Percentiles rank a stretch among this genome's conserved stretches.
Evolutionary conservation across 2,797 vertebrate species (phyloP).

Genomic region (Podarcis siculus): DNA sequence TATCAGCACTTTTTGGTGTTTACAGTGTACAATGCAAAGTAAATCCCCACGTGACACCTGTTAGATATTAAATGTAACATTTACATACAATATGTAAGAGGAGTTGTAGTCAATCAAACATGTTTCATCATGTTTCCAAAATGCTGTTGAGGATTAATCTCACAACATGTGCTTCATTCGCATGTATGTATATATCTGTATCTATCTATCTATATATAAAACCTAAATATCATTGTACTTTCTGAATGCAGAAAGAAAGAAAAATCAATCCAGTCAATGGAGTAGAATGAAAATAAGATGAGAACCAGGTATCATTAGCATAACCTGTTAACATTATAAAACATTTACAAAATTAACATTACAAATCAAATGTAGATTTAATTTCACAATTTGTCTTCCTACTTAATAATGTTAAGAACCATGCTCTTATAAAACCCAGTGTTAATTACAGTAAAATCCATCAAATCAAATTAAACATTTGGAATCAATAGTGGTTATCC

Average conservation of each 20-base stretch:
- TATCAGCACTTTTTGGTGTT: too few species aligned
- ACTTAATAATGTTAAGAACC: constrained; percentile 74
- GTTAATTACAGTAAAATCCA: constrained; percentile 80
- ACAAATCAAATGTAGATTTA: constrained; percentile 71
- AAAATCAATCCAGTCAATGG: not conserved
- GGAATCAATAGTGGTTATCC: constrained; percentile 76
- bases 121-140: constrained; percentile 62
- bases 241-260: constrained; percentile 26
- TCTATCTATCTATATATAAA: too few species aligned
- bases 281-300: constrained; percentile 38
- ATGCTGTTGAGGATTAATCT: constrained; percentile 41
- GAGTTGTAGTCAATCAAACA: not conserved
- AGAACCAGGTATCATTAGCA: constrained; percentile 24
- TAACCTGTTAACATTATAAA: constrained; percentile 68
- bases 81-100: not conserved
- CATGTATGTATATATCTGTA: too few species aligned
- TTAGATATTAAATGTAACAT: too few species aligned
- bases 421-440: constrained; percentile 66
- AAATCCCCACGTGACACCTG: too few species aligned
- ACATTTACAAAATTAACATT: constrained; percentile 68
- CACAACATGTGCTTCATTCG: constrained; percentile 11
- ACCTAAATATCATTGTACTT: constrained; percentile 18
- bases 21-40: too few species aligned
- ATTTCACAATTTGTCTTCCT: constrained; percentile 79
- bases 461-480: constrained; percentile 78